Conservation (phyloP, 2,888 invertebrate species). For the Heliconius ethilla region DNA sequence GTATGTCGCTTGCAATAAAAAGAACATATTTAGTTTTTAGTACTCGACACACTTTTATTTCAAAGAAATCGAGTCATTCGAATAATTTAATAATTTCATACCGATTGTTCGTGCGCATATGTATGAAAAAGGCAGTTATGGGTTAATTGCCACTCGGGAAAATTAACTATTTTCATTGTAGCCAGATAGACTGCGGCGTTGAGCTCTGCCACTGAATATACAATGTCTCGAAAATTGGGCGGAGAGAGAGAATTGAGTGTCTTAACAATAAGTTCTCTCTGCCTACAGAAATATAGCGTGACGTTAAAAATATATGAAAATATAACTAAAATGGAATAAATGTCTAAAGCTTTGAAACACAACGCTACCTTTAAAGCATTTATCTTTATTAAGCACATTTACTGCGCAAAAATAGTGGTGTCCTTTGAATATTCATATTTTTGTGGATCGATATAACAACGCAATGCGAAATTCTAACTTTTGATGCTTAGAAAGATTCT, state of each 20-base stretch:
- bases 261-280: background rate
- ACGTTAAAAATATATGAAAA: background rate
- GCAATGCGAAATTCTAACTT: conserved; percentile 2
- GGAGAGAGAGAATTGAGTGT: background rate
- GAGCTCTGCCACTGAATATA: background rate
- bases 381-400: background rate
- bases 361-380: background rate
- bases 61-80: conserved; percentile 1
- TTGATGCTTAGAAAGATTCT: background rate
- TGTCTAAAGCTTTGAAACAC: background rate
- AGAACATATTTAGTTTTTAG: background rate
- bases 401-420: background rate
- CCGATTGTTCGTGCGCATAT: background rate
- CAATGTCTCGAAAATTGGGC: background rate
- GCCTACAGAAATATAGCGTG: background rate
- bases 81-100: background rate
- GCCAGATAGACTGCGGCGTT: background rate
- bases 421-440: conserved; percentile 6
- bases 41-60: background rate
- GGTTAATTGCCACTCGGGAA: background rate
- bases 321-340: background rate
- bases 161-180: background rate
- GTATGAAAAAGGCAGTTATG: background rate
- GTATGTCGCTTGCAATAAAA: no score
- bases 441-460: background rate